A percentile compares a stretch with the other conserved stretches of the same genome.
These are phyloP conservation scores for Montifringilla adamsi DNA, from an alignment of 2,113 vertebrate species.

Conservation along the genomic window DNA sequence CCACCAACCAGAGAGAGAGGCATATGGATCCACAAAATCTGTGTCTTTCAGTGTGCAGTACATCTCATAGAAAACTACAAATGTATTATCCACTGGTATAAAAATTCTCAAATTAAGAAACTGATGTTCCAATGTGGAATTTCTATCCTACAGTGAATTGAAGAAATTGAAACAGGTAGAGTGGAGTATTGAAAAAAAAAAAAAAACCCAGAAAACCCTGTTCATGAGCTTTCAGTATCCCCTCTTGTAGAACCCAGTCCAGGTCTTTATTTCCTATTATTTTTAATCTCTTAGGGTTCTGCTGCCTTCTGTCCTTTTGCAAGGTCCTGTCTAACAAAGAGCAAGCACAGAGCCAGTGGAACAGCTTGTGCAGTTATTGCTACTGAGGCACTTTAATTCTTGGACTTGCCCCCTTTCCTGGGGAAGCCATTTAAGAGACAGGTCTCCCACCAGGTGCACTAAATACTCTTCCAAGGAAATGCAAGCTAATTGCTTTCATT, in stretches of 20 bases:
- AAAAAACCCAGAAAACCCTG: not conserved
- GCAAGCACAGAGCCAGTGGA: not conserved
- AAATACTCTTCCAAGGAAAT: slow-evolving; percentile 9
- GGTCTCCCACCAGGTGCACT: slow-evolving; percentile 1
- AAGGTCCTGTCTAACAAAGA: not conserved
- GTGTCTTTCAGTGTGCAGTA: not conserved
- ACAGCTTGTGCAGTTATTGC: slow-evolving; percentile 44
- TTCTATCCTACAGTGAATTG: not conserved
- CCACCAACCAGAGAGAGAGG: not conserved
- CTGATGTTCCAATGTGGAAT: not conserved
- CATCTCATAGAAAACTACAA: not conserved
- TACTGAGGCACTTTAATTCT: slow-evolving; percentile 10
- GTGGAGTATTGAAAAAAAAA: not conserved
- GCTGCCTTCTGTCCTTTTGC: not conserved
- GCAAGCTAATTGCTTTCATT: not conserved
- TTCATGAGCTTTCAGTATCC: not conserved
- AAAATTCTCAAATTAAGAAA: not conserved
- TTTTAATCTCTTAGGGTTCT: not conserved
- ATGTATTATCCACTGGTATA: not conserved
- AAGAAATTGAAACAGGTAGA: not conserved
- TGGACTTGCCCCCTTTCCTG: slow-evolving; percentile 26
- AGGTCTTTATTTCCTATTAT: not conserved
- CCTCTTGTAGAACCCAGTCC: not conserved
- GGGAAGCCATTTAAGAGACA: slow-evolving; percentile 7
- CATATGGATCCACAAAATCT: not conserved